phyloP scores from a whole-genome alignment of 2,113 vertebrate species.

The Malurus alboscapulatus region DNA sequence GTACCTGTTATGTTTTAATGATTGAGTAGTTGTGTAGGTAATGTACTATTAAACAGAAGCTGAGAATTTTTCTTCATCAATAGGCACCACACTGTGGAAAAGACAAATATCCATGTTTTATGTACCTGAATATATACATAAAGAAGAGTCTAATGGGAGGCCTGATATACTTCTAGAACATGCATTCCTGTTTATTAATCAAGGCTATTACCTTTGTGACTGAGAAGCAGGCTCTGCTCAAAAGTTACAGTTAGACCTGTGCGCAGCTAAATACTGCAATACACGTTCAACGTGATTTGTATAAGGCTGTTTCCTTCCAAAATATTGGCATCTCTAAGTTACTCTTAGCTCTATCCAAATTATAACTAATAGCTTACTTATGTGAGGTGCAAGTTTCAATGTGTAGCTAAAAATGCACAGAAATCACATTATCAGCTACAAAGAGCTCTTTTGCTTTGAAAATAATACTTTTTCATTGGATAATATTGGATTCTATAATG shows the following conservation, averaged over 20 bases:
- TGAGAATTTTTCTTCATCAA: not conserved
- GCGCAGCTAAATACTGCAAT: not conserved
- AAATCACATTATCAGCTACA: not conserved
- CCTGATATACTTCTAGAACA: not conserved
- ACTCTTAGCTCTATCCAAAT: not conserved
- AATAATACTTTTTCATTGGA: not conserved
- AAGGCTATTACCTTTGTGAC: not conserved
- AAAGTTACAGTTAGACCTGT: not conserved
- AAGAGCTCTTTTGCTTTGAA: not conserved
- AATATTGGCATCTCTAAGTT: not conserved
- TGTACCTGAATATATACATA: not conserved
- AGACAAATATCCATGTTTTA: not conserved
- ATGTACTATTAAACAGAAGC: not conserved
- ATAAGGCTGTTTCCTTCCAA: not conserved
- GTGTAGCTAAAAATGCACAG: not conserved
- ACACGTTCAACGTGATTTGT: accelerated
- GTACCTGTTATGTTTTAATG: not conserved
- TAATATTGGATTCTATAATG: not conserved
- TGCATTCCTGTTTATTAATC: not conserved
- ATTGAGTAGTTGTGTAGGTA: not conserved
- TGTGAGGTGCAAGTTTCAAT: not conserved
- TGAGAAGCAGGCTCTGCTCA: not conserved
- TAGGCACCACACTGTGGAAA: not conserved
- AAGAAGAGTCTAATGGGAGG: not conserved
- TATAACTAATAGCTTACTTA: not conserved